phyloP scores from a whole-genome alignment of 2,888 invertebrate species.

The Poecilus cupreus region DNA sequence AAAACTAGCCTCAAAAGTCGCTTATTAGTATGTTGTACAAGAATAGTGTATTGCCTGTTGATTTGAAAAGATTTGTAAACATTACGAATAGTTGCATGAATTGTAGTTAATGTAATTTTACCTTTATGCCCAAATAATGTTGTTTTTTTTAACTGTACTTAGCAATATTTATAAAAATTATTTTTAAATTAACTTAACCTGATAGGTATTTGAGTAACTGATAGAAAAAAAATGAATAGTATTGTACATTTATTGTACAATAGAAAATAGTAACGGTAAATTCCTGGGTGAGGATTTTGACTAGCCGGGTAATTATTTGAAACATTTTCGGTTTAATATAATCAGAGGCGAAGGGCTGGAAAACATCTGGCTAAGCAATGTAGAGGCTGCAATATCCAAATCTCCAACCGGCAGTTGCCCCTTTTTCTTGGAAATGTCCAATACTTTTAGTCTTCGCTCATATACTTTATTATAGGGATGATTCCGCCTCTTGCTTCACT shows the following conservation, averaged over 20 bases:
- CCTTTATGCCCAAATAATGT: too few relatives aligned
- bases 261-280: neutral
- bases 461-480: slow-evolving; percentile 56
- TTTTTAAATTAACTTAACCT: too few relatives aligned
- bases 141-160: too few relatives aligned
- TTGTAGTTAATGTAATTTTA: too few relatives aligned
- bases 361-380: neutral
- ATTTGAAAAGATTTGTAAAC: too few relatives aligned
- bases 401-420: neutral
- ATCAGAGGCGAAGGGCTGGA: neutral
- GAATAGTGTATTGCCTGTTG: too few relatives aligned
- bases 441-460: slow-evolving; percentile 21
- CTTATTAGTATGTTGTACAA: neutral
- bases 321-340: neutral
- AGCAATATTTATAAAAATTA: too few relatives aligned
- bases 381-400: neutral
- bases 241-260: too few relatives aligned
- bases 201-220: too few relatives aligned
- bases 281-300: neutral
- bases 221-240: too few relatives aligned
- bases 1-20: neutral
- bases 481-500: slow-evolving; percentile 40
- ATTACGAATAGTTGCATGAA: too few relatives aligned
- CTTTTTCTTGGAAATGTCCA: slow-evolving; percentile 44
- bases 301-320: neutral